phyloP scores from a whole-genome alignment of 2,888 invertebrate species.

The Congeria kusceri region DNA sequence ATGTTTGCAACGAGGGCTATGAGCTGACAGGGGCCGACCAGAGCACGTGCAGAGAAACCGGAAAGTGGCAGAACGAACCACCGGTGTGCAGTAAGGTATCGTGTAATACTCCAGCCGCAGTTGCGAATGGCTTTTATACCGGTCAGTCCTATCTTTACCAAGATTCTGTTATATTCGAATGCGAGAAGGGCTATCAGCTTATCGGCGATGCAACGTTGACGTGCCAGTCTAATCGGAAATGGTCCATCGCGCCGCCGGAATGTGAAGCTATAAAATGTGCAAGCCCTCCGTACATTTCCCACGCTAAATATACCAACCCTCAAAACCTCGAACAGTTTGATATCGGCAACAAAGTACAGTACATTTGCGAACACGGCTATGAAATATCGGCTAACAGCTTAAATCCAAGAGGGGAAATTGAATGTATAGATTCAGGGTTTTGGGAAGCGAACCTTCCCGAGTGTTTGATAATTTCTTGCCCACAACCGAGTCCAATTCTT shows the following conservation, averaged over 20 bases:
- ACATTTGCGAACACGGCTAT: slow-evolving; percentile 73
- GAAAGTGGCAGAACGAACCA: slow-evolving; percentile 77
- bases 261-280: slow-evolving; percentile 58
- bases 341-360: slow-evolving; percentile 48
- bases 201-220: slow-evolving; percentile 66
- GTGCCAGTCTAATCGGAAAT: slow-evolving; percentile 74
- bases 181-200: slow-evolving; percentile 89
- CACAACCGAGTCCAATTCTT: slow-evolving; percentile 41
- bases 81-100: slow-evolving; percentile 78
- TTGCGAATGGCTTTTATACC: slow-evolving; percentile 65
- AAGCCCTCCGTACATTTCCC: slow-evolving; percentile 42
- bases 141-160: slow-evolving; percentile 57
- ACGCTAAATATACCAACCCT: slow-evolving; percentile 53
- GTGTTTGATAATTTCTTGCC: slow-evolving; percentile 61
- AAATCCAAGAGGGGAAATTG: slow-evolving; percentile 66
- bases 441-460: slow-evolving; percentile 80
- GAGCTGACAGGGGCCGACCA: slow-evolving; percentile 71
- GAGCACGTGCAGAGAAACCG: slow-evolving; percentile 79
- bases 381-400: slow-evolving; percentile 61
- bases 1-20: slow-evolving; percentile 82
- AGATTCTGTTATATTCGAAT: slow-evolving; percentile 88
- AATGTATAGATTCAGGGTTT: slow-evolving; percentile 76
- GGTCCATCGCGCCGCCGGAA: slow-evolving; percentile 53
- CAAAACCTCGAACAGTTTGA: slow-evolving; percentile 40
- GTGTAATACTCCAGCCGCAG: slow-evolving; percentile 75